phyloP scores from a whole-genome alignment of 2,113 vertebrate species.

The Nematolebias whitei region DNA sequence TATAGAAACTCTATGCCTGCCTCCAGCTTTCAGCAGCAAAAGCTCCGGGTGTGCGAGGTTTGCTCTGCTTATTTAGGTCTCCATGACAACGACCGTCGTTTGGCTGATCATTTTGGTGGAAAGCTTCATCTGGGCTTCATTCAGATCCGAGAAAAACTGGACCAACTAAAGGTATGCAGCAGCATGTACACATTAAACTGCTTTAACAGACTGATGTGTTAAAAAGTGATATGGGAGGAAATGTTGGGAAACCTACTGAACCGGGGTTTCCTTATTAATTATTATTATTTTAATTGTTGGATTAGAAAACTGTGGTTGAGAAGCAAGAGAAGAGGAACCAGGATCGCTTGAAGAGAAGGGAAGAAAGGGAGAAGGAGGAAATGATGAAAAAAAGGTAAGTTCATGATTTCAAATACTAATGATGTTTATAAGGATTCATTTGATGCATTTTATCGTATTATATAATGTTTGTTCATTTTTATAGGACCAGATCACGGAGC shows the following conservation, averaged over 20 bases:
- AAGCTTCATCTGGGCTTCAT: constrained; percentile 99
- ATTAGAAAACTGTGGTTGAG: constrained; percentile 94
- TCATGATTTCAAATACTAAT: background rate
- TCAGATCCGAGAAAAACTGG: constrained; percentile 96
- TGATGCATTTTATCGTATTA: background rate
- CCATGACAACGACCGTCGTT: constrained; percentile 96
- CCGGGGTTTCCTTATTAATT: background rate
- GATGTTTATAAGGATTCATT: background rate
- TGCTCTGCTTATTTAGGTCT: constrained; percentile 98
- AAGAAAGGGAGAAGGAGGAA: constrained; percentile 96
- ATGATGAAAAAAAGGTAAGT: constrained; percentile 80
- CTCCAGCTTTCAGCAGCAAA: constrained; percentile 98
- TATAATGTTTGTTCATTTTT: constrained; percentile 2
- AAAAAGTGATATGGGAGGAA: background rate
- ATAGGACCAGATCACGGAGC: constrained; percentile 91
- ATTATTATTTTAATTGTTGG: background rate
- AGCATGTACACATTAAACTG: background rate
- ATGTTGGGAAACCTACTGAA: background rate
- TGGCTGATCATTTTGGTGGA: constrained; percentile 98
- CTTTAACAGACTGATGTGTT: background rate
- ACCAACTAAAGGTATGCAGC: constrained; percentile 87
- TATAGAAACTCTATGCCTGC: constrained; percentile 99
- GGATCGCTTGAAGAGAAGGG: constrained; percentile 92
- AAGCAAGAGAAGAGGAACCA: constrained; percentile 98
- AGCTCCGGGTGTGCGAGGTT: constrained; percentile 96